Conservation (phyloP, 2,113 vertebrate species). For the Notiomystis cincta region DNA sequence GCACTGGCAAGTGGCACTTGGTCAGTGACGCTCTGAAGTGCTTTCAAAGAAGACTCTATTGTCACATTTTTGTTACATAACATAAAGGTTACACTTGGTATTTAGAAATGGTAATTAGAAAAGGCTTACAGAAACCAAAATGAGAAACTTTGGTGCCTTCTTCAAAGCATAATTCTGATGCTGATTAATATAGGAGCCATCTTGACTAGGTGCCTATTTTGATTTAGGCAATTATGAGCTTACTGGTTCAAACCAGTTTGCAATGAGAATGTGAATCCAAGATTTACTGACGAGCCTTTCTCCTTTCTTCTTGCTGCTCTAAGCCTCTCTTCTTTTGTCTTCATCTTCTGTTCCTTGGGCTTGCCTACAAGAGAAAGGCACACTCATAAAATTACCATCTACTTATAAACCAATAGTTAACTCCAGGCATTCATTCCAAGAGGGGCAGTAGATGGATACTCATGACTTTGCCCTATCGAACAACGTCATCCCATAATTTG, state of each 20-base stretch:
- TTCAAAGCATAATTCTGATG: not conserved
- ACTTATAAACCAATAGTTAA: not conserved
- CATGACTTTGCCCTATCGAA: not conserved
- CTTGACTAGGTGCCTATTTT: slow-evolving; percentile 5
- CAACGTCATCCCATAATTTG: not conserved
- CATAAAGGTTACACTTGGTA: not conserved
- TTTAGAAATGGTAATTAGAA: not conserved
- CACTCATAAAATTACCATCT: not conserved
- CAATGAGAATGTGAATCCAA: not conserved
- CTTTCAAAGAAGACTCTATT: not conserved
- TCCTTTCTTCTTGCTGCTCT: not conserved
- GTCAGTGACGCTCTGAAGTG: not conserved
- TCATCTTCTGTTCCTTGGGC: not conserved
- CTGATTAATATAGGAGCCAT: not conserved
- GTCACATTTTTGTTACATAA: not conserved
- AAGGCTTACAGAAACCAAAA: not conserved
- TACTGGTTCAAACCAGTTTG: not conserved
- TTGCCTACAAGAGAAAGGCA: not conserved
- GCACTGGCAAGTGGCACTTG: not conserved
- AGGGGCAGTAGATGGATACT: not conserved
- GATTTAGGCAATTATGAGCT: slow-evolving; percentile 18
- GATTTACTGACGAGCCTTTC: not conserved
- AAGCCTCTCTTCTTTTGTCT: not conserved
- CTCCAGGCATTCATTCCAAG: not conserved
- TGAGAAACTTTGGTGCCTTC: not conserved